Evolutionary conservation across 2,888 invertebrate genomes (phyloP), one percentile per base, ranked within the genome.

Genomic region (Opisthograptis luteolata): DNA sequence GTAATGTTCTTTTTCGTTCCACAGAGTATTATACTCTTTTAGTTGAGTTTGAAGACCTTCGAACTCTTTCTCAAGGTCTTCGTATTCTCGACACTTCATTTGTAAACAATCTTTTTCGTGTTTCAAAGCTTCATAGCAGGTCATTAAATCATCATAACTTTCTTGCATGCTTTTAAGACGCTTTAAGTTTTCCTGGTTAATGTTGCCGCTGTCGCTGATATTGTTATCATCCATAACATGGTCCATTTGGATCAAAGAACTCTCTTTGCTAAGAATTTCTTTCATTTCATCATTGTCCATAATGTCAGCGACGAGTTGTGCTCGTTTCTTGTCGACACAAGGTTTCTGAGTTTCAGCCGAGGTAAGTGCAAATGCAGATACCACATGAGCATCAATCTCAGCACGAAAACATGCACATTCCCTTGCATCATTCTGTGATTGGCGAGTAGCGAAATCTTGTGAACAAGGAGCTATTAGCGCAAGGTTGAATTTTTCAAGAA

Each of bases 1-100:
- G 44, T 79, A 87, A 73, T 81, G 78, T 55, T 87, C 90, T 70
- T 83, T 89, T 71, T 90, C 90, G 57, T 76, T 81, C 84, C 87
- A 87, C 17, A 89, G 52, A 25, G 71, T 59, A 65, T 79, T 82
- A 49, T 87, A 89, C 58, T 87, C 86, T 44, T 73, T 70, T 40
- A 89, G 60, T 60, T 82, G 79, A 47, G 50, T 56, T 61, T 74
- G 76, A 30, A 89, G 62, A 12, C 48, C 63, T 48, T 81, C 77
- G 45, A 74, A 71, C 59, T 89, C 88, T 43, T 70, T 66, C 60
- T 87, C 84, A 25, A 89, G 54, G 13, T 87, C 81, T 30, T 75
- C 72, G 55, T 84, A 83, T 55, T 81, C 81, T 22, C 62, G 58
- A 60, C 80, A 85, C 51, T 75, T 76, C 6, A 68, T 55, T 57